These are phyloP conservation scores for Peucedramus taeniatus DNA, from an alignment of 2,113 vertebrate genomes.

Conservation along the genomic window DNA sequence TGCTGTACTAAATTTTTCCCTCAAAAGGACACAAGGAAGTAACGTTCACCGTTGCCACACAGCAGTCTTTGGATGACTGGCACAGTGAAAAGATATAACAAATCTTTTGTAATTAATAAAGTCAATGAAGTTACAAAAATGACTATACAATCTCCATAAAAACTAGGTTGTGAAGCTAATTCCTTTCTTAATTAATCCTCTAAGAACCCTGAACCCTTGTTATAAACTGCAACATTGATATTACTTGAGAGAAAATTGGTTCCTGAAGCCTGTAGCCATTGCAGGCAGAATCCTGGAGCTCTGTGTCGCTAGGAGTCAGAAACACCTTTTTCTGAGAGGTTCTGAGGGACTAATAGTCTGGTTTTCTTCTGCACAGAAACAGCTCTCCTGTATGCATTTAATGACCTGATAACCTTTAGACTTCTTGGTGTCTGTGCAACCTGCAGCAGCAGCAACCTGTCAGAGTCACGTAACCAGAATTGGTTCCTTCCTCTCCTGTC, in stretches of 20 bases:
- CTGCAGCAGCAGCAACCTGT: neutral
- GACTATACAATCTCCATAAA: neutral
- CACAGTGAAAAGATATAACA: neutral
- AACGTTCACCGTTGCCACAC: neutral
- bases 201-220: neutral
- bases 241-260: neutral
- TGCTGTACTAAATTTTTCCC: neutral
- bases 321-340: neutral
- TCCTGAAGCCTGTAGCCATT: neutral
- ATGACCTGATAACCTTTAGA: constrained; percentile 8
- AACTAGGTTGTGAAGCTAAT: neutral
- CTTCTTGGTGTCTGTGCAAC: neutral
- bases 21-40: neutral
- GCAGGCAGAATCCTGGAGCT: neutral
- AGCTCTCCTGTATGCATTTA: constrained; percentile 4
- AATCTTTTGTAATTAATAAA: neutral
- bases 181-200: neutral
- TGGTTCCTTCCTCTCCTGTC: constrained; percentile 29
- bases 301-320: neutral
- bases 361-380: neutral
- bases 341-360: neutral
- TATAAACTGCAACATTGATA: neutral
- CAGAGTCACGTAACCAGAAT: neutral
- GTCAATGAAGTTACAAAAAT: neutral
- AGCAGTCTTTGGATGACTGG: neutral